Evolutionary conservation across 1,140 invertebrate species (phyloP).

Genomic region (Periplaneta americana): DNA sequence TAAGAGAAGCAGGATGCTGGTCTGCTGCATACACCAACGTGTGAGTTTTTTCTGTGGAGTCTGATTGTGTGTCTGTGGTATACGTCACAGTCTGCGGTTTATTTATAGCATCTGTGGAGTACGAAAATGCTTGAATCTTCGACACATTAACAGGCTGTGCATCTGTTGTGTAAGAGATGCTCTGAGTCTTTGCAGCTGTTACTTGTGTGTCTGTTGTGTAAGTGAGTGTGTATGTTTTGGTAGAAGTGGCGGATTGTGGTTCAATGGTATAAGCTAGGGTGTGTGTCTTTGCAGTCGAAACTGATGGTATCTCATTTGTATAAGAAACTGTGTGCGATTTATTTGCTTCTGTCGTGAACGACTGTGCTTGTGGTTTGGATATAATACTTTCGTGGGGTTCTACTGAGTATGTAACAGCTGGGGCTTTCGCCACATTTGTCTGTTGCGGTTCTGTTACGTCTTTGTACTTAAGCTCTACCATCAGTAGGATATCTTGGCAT

Average conservation of each 20-base stretch:
- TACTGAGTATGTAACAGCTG: slow-evolving; percentile 2
- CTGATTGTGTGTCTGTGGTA: not conserved
- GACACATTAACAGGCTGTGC: not conserved
- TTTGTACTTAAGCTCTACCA: slow-evolving; percentile 28
- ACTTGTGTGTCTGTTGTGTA: slow-evolving; percentile 2
- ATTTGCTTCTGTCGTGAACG: not conserved
- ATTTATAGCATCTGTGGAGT: not conserved
- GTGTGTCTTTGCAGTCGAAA: not conserved
- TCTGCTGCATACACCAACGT: not conserved
- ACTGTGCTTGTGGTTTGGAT: not conserved
- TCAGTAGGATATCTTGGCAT: slow-evolving; percentile 23
- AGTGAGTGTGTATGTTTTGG: not conserved
- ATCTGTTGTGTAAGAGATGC: not conserved
- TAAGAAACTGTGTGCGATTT: not conserved
- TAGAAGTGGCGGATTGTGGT: not conserved
- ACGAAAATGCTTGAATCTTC: not conserved
- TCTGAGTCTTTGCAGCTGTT: not conserved
- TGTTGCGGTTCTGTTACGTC: slow-evolving; percentile 14
- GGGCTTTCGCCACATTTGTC: not conserved
- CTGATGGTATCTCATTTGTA: not conserved
- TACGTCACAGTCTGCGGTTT: not conserved
- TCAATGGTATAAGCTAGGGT: slow-evolving; percentile 2
- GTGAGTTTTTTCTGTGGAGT: not conserved
- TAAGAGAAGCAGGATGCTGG: not conserved
- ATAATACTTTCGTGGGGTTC: not conserved